phyloP scores from a whole-genome alignment of 2,113 vertebrate genomes.

The Vulpes ferrilata region DNA sequence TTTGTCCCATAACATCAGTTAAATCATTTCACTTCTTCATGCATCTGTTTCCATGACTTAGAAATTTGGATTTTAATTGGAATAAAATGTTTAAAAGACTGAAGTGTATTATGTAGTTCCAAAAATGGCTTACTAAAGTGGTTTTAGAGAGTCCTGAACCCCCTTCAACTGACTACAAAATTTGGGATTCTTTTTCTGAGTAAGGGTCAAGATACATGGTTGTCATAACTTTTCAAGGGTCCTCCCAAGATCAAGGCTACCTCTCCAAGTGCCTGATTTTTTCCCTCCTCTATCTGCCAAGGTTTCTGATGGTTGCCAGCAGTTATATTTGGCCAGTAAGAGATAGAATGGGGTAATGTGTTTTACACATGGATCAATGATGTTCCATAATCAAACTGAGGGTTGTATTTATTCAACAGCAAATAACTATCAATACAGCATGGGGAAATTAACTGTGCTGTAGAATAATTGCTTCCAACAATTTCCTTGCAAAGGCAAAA shows the following conservation, averaged over 20 bases:
- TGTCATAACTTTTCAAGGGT: not conserved
- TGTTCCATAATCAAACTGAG: not conserved
- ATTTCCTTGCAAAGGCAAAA: not conserved
- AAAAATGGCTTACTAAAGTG: not conserved
- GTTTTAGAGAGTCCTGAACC: not conserved
- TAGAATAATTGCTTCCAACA: not conserved
- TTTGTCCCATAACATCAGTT: not conserved
- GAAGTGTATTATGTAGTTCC: not conserved
- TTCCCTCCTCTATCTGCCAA: not conserved
- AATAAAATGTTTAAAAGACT: not conserved
- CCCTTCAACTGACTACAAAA: not conserved
- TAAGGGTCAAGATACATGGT: not conserved
- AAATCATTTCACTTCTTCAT: not conserved
- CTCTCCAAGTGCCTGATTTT: not conserved
- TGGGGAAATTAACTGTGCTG: not conserved
- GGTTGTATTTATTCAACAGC: not conserved
- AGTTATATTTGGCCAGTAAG: not conserved
- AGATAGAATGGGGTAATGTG: not conserved
- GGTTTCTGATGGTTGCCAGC: not conserved
- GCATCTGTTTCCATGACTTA: not conserved
- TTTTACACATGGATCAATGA: not conserved
- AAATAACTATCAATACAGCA: not conserved
- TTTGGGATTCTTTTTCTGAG: not conserved
- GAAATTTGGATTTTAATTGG: not conserved
- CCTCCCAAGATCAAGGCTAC: not conserved